phyloP scores from a whole-genome alignment of 2,113 vertebrate species.

The Vicugna pacos region DNA sequence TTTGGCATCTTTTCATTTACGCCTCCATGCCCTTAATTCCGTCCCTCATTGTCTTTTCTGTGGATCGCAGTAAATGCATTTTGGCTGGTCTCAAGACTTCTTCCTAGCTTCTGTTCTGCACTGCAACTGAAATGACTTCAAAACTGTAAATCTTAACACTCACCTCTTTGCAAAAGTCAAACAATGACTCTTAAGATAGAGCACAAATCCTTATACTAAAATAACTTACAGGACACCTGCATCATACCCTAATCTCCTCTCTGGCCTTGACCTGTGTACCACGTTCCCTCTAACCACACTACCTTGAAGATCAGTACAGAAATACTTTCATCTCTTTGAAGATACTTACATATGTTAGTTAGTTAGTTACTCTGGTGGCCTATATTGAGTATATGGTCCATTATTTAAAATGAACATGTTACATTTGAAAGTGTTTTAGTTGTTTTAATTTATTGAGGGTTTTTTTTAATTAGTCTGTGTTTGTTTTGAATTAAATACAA shows the following conservation, averaged over 20 bases:
- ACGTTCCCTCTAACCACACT: neutral
- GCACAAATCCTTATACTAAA: neutral
- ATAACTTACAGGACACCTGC: neutral
- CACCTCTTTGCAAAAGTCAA: neutral
- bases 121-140: neutral
- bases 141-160: neutral
- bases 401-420: neutral
- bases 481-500: neutral
- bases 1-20: neutral
- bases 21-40: neutral
- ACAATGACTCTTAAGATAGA: neutral
- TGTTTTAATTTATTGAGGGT: neutral
- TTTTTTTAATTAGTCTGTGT: neutral
- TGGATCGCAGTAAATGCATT: neutral
- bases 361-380: neutral
- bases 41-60: neutral
- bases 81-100: neutral
- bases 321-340: neutral
- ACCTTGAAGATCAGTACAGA: neutral
- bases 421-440: neutral
- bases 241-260: neutral
- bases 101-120: neutral
- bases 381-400: neutral
- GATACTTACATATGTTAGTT: neutral
- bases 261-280: rapidly evolving